Conservation (phyloP, 2,888 invertebrate species). For the Euproctis similis region DNA sequence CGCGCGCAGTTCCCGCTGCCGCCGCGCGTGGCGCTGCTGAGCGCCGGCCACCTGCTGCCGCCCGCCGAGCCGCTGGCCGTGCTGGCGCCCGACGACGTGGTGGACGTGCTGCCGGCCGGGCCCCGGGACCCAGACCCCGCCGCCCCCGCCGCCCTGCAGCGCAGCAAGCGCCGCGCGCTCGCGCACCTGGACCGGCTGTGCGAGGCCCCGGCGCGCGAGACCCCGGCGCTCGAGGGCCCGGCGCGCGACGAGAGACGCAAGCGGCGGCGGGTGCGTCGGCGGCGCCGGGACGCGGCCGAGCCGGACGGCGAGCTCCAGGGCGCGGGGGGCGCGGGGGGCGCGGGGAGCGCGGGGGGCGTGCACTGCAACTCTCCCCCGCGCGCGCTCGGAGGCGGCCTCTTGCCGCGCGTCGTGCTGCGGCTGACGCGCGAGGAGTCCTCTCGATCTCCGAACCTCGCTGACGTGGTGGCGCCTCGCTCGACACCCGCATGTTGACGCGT, state of each 20-base stretch:
- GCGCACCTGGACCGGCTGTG: conserved; percentile 14
- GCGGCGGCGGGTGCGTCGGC: conserved; percentile 1
- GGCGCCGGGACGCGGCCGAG: conserved; percentile 1
- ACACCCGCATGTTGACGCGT: too few species aligned
- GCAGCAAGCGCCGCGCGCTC: conserved; percentile 24
- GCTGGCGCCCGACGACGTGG: conserved; percentile 36
- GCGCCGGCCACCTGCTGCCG: conserved; percentile 46
- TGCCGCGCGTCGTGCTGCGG: too few species aligned
- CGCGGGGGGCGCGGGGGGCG: too few species aligned
- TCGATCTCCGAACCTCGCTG: too few species aligned
- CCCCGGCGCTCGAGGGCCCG: background rate
- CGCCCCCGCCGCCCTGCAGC: too few species aligned
- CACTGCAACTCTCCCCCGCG: too few species aligned
- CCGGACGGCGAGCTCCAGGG: too few species aligned
- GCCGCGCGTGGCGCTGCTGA: conserved; percentile 24
- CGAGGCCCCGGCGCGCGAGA: conserved; percentile 2
- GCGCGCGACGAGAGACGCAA: background rate
- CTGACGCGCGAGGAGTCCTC: too few species aligned
- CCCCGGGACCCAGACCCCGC: too few species aligned
- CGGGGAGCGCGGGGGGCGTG: too few species aligned
- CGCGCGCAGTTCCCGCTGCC: conserved; percentile 32
- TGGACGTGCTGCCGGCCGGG: conserved; percentile 16
- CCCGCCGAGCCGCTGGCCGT: conserved; percentile 44
- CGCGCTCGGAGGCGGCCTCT: too few species aligned
- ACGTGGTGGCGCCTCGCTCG: too few species aligned